Base-by-base conservation (phyloP, 2,113 vertebrate species). In the Spea bombifrons region DNA sequence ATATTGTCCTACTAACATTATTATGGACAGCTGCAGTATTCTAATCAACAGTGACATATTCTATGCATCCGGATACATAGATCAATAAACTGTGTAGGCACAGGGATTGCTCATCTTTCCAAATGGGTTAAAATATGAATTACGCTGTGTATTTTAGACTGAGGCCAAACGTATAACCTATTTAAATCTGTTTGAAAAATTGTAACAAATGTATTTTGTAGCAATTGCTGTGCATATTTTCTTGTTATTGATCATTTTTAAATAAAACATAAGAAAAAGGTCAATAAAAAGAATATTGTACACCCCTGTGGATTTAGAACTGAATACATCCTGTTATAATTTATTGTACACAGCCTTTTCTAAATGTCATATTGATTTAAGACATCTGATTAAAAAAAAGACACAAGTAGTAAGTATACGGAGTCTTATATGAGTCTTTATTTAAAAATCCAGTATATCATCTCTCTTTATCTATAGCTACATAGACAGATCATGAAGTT, bases 301-400 rank as follows among this genome's bases (percentile, higher is more conserved):
- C 2, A 30, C 30, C 30, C 30, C 30, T 30, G 30, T 30, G 30
- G 30, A 52, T 10, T 52, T 52, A 52, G 9, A 59, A 59, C 15
- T 59, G 4, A 4, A 59, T 59, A 53, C 50, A 53, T 6, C 50
- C 50, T 13, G 10, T 59, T 59, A 59, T 59, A 59, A 59, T 4
- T 5, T 7, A 17, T 7, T 17, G 4, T 50, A 3, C 66, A 5
- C 9, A 2, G 46, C 49, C 66, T 69, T 30, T 8, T 71, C 50
- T 53, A 71, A 52, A 55, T n/a, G 50, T 50, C 69, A 55, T 71
- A 71, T 71, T 55, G 69, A 71, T 71, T 17, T 13, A 49, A 46
- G 66, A 46, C 45, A 59, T 59, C 55, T 7, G 55, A 12, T 59
- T 3, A 59, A 59, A 59, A 4, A 59, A 13, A n/a, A n/a, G n/a